These are phyloP conservation scores for Dendropsophus ebraccatus DNA, from an alignment of 2,113 vertebrate species.

Conservation along the genomic window DNA sequence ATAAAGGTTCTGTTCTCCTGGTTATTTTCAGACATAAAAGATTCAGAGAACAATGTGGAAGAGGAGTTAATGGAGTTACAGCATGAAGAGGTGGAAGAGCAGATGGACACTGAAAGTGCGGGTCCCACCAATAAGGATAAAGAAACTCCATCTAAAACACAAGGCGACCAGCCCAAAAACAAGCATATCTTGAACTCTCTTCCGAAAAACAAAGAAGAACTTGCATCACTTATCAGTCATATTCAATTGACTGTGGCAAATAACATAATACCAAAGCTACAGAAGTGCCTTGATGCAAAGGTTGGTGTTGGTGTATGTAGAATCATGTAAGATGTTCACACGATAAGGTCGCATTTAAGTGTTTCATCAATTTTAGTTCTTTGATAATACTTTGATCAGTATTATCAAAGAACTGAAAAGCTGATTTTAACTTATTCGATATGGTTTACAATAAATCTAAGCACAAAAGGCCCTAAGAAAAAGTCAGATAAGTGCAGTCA, in stretches of 20 bases:
- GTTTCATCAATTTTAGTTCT: too few relatives aligned
- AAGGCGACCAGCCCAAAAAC: constrained; percentile 48
- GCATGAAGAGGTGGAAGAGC: constrained; percentile 70
- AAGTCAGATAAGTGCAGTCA: too few relatives aligned
- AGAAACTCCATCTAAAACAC: background rate
- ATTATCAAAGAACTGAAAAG: too few relatives aligned
- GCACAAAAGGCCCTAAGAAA: too few relatives aligned
- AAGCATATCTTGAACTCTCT: constrained; percentile 71
- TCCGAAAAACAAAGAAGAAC: constrained; percentile 81
- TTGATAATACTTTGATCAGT: too few relatives aligned
- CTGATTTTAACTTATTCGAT: too few relatives aligned
- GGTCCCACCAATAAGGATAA: background rate
- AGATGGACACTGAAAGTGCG: constrained; percentile 62
- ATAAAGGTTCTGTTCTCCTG: background rate
- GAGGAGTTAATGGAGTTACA: constrained; percentile 74
- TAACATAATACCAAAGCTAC: constrained; percentile 87
- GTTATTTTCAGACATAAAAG: constrained; percentile 57
- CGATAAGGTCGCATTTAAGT: too few relatives aligned
- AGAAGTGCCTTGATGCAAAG: constrained; percentile 90
- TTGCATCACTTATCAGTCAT: constrained; percentile 79
- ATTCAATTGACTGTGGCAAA: constrained; percentile 83
- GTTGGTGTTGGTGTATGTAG: constrained; percentile 66
- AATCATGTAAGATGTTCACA: too few relatives aligned
- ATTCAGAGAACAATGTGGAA: constrained; percentile 66
- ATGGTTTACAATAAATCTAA: too few relatives aligned